Base-by-base conservation (phyloP, 2,888 invertebrate species). In the Busseola fusca region DNA sequence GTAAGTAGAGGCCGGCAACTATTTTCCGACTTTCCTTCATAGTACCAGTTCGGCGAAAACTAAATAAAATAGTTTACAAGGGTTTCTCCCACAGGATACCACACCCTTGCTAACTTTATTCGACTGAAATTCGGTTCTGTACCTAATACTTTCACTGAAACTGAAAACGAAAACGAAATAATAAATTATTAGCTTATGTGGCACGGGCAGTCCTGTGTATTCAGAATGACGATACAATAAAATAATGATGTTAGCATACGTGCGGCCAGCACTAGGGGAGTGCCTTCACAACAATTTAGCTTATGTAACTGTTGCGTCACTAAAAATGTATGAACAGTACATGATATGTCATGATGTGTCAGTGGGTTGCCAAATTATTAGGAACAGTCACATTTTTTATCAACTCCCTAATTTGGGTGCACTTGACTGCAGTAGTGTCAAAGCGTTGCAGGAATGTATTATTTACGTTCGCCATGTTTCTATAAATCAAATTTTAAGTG, bases 21-120 rank as follows among this genome's bases (percentile, higher is more conserved):
- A 60, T 65, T 78, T 68, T 60, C 60, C 69, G 18, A 70, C 69
- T 81, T 78, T 72, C 77, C 82, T 81, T 74, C 69, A 70, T 68
- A 79, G 78, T 76, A 82, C 69, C 79, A 82, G 78, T 86, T 87
- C 74, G 72, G 80, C 74, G 84, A 84, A 90, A 90, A 88, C 85
- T 86, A 88, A 90, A 91, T 91, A 90, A 91, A 92, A 91, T 89
- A 90, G 89, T 91, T 91, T 87, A 87, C 87, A 88, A 88, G 89
- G 90, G 91, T 89, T 79, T 80, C 72, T 89, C 91, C 90, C 92
- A 68, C 72, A 78, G 91, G 91, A 87, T 83, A 63, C 74, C 76
- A 85, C 81, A 86, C 85, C 87, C 86, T 87, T 86, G 86, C 87
- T 88, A 88, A 84, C 81, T 87, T 90, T 87, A 89, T 90, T 89